These are phyloP conservation scores for Podarcis siculus DNA, from an alignment of 2,797 vertebrate genomes.

Conservation along the genomic window DNA sequence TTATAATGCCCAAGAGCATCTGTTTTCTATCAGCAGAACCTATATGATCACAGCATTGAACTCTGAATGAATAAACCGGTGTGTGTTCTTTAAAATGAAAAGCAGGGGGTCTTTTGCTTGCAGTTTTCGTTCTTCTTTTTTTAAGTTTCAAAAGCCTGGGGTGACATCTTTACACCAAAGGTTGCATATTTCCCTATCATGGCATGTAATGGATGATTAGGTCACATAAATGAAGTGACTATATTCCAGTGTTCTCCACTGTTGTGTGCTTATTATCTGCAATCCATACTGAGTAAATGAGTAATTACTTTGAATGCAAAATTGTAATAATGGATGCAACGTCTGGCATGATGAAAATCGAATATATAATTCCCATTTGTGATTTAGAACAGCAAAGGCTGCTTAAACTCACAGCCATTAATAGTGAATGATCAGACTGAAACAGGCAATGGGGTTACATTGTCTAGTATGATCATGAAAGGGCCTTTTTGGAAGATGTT, in stretches of 20 bases:
- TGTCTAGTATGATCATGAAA: neutral
- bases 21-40: neutral
- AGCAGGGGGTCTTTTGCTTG: neutral
- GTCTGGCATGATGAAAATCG: neutral
- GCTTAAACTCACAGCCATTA: neutral
- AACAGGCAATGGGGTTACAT: neutral
- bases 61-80: neutral
- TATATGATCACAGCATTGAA: neutral
- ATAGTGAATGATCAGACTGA: neutral
- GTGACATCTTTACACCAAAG: neutral
- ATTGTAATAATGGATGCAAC: neutral
- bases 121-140: neutral
- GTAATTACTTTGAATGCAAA: neutral
- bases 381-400: neutral
- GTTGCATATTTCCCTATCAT: neutral
- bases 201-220: slow-evolving; percentile 19
- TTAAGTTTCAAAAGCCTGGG: neutral
- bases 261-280: neutral
- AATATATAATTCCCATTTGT: neutral
- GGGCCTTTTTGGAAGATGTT: neutral
- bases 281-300: slow-evolving; percentile 8
- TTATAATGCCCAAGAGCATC: neutral
- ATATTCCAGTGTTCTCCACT: slow-evolving; percentile 10
- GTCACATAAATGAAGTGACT: neutral
- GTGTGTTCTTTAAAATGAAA: neutral